Evolutionary conservation across 1,140 invertebrate genomes (phyloP).

Genomic region (Linepithema humile): DNA sequence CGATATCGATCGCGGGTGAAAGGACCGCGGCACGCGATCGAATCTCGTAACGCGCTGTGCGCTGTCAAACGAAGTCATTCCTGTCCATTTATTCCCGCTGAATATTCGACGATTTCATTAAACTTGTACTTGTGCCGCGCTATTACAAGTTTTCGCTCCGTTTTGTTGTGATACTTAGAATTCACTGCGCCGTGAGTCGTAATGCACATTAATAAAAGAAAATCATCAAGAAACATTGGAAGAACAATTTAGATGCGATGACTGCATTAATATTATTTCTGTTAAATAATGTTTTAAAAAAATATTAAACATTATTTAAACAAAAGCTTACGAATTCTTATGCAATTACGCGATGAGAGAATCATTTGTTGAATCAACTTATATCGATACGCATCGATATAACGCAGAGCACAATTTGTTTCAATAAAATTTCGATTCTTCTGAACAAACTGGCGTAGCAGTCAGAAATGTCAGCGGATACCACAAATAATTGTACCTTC

Average conservation of each 20-base stretch:
- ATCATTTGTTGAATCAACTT: background rate
- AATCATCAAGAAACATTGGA: background rate
- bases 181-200: background rate
- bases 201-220: background rate
- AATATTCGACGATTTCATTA: constrained; percentile 56
- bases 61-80: constrained; percentile 51
- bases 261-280: constrained; percentile 4
- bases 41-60: constrained; percentile 69
- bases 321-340: too few species aligned
- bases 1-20: constrained; percentile 79
- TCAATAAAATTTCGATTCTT: constrained; percentile 53
- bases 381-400: constrained; percentile 2
- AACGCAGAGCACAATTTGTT: constrained; percentile 26
- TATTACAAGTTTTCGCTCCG: background rate
- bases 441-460: background rate
- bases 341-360: too few species aligned
- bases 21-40: constrained; percentile 79
- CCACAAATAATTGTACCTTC: constrained; percentile 74
- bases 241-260: constrained; percentile 17
- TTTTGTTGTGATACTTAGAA: constrained; percentile 25
- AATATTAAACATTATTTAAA: too few species aligned
- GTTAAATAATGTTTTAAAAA: too few species aligned
- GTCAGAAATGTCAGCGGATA: constrained; percentile 52
- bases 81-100: constrained; percentile 33
- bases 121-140: constrained; percentile 26